phyloP scores from a whole-genome alignment of 2,888 invertebrate genomes.

The Hydrotaea cyrtoneurina region DNA sequence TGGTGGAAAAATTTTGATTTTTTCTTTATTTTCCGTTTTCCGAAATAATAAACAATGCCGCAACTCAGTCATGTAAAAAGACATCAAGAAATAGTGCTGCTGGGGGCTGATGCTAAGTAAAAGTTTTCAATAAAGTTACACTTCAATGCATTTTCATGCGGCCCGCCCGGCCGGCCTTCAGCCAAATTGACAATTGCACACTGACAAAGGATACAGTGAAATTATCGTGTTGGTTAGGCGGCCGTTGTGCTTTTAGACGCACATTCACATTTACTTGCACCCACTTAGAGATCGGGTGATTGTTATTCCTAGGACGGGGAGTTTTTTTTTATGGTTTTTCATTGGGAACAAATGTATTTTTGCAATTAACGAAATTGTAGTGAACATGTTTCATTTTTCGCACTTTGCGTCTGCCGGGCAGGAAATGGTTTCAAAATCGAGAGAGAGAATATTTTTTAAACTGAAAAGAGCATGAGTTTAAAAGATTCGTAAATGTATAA shows the following conservation, averaged over 20 bases:
- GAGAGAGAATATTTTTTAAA: too few relatives aligned
- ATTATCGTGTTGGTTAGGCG: slow-evolving; percentile 45
- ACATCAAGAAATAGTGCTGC: background rate
- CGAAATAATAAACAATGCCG: slow-evolving; percentile 52
- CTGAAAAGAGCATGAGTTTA: background rate
- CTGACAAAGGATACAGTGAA: slow-evolving; percentile 13
- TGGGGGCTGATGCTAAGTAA: slow-evolving; percentile 25
- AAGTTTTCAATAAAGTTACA: slow-evolving; percentile 72
- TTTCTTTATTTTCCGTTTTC: slow-evolving; percentile 45
- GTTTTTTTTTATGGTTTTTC: slow-evolving; percentile 8
- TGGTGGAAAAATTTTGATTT: slow-evolving; percentile 52
- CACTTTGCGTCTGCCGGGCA: too few relatives aligned
- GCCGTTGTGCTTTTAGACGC: slow-evolving; percentile 48
- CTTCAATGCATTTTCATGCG: slow-evolving; percentile 75
- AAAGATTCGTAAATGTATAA: too few relatives aligned
- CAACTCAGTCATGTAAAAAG: slow-evolving; percentile 37
- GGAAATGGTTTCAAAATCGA: too few relatives aligned
- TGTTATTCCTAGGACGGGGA: background rate
- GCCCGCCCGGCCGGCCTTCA: slow-evolving; percentile 69
- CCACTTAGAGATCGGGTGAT: slow-evolving; percentile 10
- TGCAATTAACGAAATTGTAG: slow-evolving; percentile 56
- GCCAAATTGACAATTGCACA: slow-evolving; percentile 69
- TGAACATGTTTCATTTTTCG: background rate
- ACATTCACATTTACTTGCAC: background rate
- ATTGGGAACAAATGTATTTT: slow-evolving; percentile 58